Percentiles rank a stretch among this genome's conserved stretches.
Conservation (phyloP, 2,888 invertebrate species). For the Macrophya annulata region DNA sequence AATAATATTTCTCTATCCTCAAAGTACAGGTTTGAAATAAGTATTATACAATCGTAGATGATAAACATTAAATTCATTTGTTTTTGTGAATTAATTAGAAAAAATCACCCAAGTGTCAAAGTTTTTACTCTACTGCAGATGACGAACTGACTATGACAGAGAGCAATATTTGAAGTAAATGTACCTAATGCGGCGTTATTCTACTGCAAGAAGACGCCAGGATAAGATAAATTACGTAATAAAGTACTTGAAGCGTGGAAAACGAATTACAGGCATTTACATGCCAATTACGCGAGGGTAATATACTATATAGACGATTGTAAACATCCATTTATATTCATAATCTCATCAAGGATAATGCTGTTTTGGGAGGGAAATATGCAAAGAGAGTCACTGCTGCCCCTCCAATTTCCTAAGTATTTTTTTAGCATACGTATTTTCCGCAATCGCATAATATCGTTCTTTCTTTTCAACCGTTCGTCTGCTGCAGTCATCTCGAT, state of each 20-base stretch:
- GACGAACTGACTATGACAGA: conserved; percentile 27
- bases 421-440: conserved; percentile 1
- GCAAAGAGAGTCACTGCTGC: conserved; percentile 20
- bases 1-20: neutral
- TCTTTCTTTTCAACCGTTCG: no score
- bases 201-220: neutral
- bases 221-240: conserved; percentile 51
- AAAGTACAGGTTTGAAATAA: neutral
- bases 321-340: conserved; percentile 53
- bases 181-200: neutral
- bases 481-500: neutral
- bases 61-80: neutral
- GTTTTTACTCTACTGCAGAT: neutral
- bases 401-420: neutral
- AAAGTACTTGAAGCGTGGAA: conserved; percentile 53
- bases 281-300: conserved; percentile 46
- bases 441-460: neutral
- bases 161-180: neutral
- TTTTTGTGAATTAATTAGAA: neutral
- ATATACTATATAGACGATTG: conserved; percentile 48
- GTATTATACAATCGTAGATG: neutral
- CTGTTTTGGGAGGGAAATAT: conserved; percentile 17
- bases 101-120: neutral
- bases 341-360: conserved; percentile 42
- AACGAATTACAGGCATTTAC: conserved; percentile 54